These are phyloP conservation scores for Tenebrosternarchus preto DNA, from an alignment of 2,113 vertebrate genomes.

Conservation along the genomic window DNA sequence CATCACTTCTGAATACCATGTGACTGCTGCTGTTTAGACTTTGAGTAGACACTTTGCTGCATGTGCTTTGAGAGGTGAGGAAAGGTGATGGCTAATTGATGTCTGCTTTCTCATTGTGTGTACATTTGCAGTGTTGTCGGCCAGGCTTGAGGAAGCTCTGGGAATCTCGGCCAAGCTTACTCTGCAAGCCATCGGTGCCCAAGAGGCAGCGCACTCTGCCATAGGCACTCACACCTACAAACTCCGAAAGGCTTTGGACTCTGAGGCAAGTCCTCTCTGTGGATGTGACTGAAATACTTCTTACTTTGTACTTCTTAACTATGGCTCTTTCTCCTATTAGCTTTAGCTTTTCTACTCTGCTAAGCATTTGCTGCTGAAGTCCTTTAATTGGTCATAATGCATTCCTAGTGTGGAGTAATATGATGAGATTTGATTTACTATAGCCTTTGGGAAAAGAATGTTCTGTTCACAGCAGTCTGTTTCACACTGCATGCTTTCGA, in stretches of 20 bases:
- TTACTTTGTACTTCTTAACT: too few species aligned
- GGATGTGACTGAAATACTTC: background rate
- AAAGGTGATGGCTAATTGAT: background rate
- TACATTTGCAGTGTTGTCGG: conserved; percentile 75
- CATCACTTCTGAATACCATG: too few species aligned
- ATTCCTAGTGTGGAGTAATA: too few species aligned
- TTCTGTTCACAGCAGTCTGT: too few species aligned
- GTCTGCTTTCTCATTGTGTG: background rate
- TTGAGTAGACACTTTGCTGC: too few species aligned
- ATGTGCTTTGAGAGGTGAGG: background rate
- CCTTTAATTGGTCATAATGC: too few species aligned
- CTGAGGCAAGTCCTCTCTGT: conserved; percentile 75
- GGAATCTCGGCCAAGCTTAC: conserved; percentile 78
- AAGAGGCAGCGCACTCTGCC: conserved; percentile 87
- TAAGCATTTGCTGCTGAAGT: too few species aligned
- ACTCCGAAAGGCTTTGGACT: conserved; percentile 90
- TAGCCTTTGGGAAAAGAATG: too few species aligned
- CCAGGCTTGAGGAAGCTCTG: conserved; percentile 80
- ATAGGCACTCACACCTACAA: conserved; percentile 79
- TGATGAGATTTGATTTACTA: too few species aligned
- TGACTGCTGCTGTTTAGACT: too few species aligned
- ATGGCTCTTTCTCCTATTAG: background rate
- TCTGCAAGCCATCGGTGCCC: conserved; percentile 84
- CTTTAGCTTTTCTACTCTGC: background rate
- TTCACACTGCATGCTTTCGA: too few species aligned